phyloP scores from a whole-genome alignment of 2,797 vertebrate genomes.

The Heliangelus exortis region DNA sequence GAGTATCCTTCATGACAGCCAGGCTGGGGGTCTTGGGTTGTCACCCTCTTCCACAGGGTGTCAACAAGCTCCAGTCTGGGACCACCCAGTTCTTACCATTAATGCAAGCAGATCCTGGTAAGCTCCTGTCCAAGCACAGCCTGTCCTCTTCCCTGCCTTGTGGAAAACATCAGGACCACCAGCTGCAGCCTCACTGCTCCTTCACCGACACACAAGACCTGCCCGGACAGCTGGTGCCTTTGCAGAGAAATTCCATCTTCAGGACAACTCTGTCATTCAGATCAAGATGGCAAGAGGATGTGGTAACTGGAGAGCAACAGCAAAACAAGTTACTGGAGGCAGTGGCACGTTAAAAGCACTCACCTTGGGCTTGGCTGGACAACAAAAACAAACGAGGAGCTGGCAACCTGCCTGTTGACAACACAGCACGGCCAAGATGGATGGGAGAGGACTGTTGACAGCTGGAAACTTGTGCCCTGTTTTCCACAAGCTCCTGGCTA shows the following conservation, averaged over 20 bases:
- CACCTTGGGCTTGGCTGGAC: background rate
- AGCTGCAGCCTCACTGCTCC: background rate
- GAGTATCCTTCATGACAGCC: background rate
- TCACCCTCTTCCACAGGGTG: background rate
- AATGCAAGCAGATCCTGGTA: background rate
- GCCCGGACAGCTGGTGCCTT: background rate
- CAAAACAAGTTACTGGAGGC: background rate
- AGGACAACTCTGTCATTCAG: background rate
- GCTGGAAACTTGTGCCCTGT: background rate
- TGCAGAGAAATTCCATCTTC: constrained; percentile 6
- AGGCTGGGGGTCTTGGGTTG: background rate
- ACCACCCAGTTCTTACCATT: background rate
- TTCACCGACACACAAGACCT: background rate
- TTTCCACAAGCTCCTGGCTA: background rate
- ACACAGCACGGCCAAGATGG: background rate
- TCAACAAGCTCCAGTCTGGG: background rate
- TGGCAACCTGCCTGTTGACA: background rate
- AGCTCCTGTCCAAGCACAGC: background rate
- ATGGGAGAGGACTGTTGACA: background rate
- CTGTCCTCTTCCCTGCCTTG: background rate
- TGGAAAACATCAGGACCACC: background rate
- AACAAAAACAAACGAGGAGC: background rate
- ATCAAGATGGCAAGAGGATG: fast-evolving
- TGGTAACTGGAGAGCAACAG: background rate
- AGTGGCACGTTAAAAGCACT: background rate